Base-by-base conservation (phyloP, 2,888 invertebrate genomes). In the Ophion ellenae region DNA sequence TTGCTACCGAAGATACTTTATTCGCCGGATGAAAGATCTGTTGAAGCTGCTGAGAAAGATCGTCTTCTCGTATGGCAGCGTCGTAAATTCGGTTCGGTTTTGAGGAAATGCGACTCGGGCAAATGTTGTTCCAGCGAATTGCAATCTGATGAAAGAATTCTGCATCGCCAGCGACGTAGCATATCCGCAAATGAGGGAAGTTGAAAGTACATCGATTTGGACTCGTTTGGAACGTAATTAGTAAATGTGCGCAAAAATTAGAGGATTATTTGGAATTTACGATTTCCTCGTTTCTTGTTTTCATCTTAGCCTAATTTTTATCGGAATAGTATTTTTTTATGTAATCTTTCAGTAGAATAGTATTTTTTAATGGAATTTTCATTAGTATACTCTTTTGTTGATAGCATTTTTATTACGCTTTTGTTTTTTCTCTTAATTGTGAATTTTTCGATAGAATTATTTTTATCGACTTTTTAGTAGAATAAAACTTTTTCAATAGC, bases 21-120 rank as follows among this genome's bases (percentile, higher is more conserved):
- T 93, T 93, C 91, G 92, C 91, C 88, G 88, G 90, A 91, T 91
- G 91, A 92, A 92, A 92, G 70, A 69, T 66, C 17, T 40, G 57
- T 24, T 47, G 24, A 47, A 40, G 53, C 53, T 53, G 53, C 57
- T 45, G 63, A 40, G 47, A 70, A 63, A 20, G 3, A 47, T 59
- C 10, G 3, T 53, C 53, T 17, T 53, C 53, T 53, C 53, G 11
- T 36, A 36, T 53, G 53, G 53, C 14, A 11, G 53, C 11, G 53
- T 53, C 53, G 53, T 53, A 53, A 53, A 53, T 53, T 53, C 14
- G 14, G 53, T 53, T 11, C 53, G 53, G 14, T 53, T 53, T 53
- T 53, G 3, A 14, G 14, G 11, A 53, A 53, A 53, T 14, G 14
- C 11, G 14, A 53, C 17, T 53, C 14, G 53, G 53, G 14, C 14